Evolutionary conservation across 2,888 invertebrate genomes (phyloP).

Genomic region (Cheilosia grossa): DNA sequence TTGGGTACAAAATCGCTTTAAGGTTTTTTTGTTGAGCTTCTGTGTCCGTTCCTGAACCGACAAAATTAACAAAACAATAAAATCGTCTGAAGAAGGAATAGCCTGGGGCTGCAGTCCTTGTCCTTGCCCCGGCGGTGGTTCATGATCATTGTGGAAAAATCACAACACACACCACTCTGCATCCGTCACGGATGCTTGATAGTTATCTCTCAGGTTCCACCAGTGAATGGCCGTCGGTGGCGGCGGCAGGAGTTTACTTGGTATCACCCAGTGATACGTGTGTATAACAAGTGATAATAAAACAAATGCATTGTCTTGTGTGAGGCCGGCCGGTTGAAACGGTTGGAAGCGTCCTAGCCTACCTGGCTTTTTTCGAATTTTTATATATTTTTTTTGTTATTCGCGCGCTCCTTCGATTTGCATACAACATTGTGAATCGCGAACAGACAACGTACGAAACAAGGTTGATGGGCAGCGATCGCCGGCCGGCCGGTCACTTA

Average conservation of each 20-base stretch:
- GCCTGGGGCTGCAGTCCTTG: conserved; percentile 20
- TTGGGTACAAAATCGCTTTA: conserved; percentile 20
- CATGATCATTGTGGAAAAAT: conserved; percentile 49
- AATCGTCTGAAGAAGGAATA: conserved; percentile 7
- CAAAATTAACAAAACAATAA: conserved; percentile 58
- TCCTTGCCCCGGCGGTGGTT: conserved; percentile 42
- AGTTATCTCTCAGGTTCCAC: conserved; percentile 57
- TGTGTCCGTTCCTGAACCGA: conserved; percentile 42
- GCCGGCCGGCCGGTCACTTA: conserved; percentile 18
- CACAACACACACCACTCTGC: conserved; percentile 37
- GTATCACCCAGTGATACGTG: conserved; percentile 69
- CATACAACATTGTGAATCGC: conserved; percentile 55
- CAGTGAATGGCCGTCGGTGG: neutral
- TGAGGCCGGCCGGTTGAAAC: conserved; percentile 50
- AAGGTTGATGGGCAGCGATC: conserved; percentile 55
- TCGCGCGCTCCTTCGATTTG: conserved; percentile 53
- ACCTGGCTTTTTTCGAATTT: conserved; percentile 9
- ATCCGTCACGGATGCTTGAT: conserved; percentile 71
- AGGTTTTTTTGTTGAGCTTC: conserved; percentile 50
- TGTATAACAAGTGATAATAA: conserved; percentile 72
- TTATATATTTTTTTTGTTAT: conserved; percentile 35
- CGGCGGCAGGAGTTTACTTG: conserved; percentile 19
- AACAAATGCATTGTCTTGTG: conserved; percentile 69
- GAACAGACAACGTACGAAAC: conserved; percentile 52
- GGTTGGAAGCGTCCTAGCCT: conserved; percentile 30